Evolutionary conservation across 30 jellyfish, hydroid and myxozoan genomes (phyloP).

Genomic region (Turritopsis rubra): DNA sequence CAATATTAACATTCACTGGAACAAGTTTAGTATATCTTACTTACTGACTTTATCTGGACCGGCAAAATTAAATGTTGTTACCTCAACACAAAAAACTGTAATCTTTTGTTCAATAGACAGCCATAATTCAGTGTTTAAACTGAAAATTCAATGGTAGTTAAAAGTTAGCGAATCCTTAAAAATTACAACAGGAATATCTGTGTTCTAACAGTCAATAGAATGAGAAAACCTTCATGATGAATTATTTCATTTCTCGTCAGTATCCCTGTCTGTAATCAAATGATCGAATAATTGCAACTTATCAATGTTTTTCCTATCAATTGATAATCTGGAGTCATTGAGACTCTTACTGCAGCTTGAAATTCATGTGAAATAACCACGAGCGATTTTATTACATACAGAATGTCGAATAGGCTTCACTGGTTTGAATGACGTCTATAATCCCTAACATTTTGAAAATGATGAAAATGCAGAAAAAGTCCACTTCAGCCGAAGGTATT

Average conservation of each 20-base stretch:
- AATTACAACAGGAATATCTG: not conserved
- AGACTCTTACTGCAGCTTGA: not conserved
- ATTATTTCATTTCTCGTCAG: no score
- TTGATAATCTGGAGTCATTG: not conserved
- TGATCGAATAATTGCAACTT: not conserved
- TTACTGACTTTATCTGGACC: no score
- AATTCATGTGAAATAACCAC: not conserved
- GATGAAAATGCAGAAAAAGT: not conserved
- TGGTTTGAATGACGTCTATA: not conserved
- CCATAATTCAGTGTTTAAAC: no score
- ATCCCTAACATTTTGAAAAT: not conserved
- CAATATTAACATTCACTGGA: no score
- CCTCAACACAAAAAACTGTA: no score
- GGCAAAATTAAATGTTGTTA: no score
- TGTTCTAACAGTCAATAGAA: not conserved
- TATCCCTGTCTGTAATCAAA: not conserved
- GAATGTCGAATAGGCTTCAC: not conserved
- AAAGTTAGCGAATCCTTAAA: not conserved
- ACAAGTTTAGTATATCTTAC: no score
- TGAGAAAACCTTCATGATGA: no score
- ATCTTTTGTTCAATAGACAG: no score
- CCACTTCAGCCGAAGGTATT: not conserved
- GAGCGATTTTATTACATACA: not conserved
- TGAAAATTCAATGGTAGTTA: not conserved
- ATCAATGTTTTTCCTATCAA: not conserved